phyloP scores from a whole-genome alignment of 2,888 invertebrate genomes.

The Unio delphinus region DNA sequence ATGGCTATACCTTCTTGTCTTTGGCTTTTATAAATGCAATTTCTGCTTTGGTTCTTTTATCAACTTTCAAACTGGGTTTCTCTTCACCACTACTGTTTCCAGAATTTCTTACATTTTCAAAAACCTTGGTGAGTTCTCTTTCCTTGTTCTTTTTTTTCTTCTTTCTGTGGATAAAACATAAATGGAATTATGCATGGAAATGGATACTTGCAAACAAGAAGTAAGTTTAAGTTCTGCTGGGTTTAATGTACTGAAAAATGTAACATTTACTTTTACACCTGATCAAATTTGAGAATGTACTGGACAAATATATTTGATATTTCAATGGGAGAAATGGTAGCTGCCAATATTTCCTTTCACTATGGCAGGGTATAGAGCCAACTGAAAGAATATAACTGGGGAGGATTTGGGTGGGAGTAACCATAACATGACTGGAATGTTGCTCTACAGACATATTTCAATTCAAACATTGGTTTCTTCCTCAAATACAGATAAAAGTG shows the following conservation, averaged over 20 bases:
- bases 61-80: conserved; percentile 40
- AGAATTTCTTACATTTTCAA: conserved; percentile 78
- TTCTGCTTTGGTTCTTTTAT: conserved; percentile 81
- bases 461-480: too few species aligned
- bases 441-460: too few species aligned
- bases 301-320: too few species aligned
- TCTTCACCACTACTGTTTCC: conserved; percentile 25
- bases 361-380: too few species aligned
- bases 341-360: too few species aligned
- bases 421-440: too few species aligned
- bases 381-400: too few species aligned
- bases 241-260: neutral
- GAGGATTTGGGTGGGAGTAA: too few species aligned
- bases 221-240: neutral
- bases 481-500: too few species aligned
- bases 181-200: conserved; percentile 4
- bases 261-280: too few species aligned
- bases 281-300: too few species aligned
- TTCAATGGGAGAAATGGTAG: too few species aligned
- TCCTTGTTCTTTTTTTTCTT: conserved; percentile 79
- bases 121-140: conserved; percentile 74
- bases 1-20: conserved; percentile 77
- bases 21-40: conserved; percentile 90
- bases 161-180: conserved; percentile 75
- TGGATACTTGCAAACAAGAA: neutral